Conservation (phyloP, 2,888 invertebrate genomes). For the Habroteleia sp. region DNA sequence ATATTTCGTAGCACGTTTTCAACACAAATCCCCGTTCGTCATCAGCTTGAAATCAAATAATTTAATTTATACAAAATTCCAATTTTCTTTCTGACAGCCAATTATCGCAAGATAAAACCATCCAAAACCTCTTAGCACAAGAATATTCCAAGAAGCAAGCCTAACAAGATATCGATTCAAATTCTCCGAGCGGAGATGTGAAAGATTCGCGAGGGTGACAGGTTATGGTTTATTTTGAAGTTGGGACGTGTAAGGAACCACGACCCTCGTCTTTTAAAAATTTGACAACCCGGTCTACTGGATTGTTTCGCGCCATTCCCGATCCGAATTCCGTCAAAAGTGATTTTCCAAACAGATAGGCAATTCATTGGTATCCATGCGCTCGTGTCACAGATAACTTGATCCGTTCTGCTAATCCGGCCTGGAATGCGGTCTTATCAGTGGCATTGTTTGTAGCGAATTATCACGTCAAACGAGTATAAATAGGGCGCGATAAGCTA, state of each 20-base stretch:
- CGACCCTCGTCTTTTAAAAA: slow-evolving; percentile 47
- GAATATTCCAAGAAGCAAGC: slow-evolving; percentile 9
- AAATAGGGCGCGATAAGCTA: slow-evolving; percentile 15
- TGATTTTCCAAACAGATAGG: slow-evolving; percentile 32
- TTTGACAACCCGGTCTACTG: slow-evolving; percentile 35
- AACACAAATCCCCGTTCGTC: not conserved
- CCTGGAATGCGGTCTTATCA: slow-evolving; percentile 37
- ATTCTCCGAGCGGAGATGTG: slow-evolving; percentile 7
- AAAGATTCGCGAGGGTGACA: slow-evolving; percentile 22
- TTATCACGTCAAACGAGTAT: slow-evolving; percentile 21
- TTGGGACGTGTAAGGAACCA: slow-evolving; percentile 1
- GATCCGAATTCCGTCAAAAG: slow-evolving; percentile 1
- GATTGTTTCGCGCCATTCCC: slow-evolving; percentile 16
- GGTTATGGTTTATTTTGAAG: slow-evolving; percentile 31
- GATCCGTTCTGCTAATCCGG: slow-evolving; percentile 22
- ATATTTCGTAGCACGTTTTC: no score
- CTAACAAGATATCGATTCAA: slow-evolving; percentile 15
- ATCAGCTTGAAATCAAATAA: not conserved
- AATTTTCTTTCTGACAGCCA: slow-evolving; percentile 10
- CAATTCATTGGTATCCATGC: slow-evolving; percentile 15
- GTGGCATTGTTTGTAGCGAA: slow-evolving; percentile 45
- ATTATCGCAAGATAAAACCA: slow-evolving; percentile 19
- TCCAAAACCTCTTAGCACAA: slow-evolving; percentile 1
- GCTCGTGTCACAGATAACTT: slow-evolving; percentile 25
- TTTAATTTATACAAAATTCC: not conserved